phyloP scores from a whole-genome alignment of 2,797 vertebrate species.

The Pangasius larnaudii region DNA sequence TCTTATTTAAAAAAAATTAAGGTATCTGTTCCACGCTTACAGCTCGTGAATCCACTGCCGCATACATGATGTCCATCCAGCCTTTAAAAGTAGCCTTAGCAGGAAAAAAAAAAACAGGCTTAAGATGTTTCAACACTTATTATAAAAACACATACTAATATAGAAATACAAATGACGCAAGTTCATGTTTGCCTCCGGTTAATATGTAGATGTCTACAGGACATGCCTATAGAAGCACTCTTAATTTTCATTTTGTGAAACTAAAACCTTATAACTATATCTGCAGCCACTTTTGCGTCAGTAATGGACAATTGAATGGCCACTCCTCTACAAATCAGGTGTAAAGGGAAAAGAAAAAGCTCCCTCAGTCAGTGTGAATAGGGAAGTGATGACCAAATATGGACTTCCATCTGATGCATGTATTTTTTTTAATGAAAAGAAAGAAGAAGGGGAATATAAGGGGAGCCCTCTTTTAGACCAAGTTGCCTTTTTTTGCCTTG shows the following conservation, averaged over 20 bases:
- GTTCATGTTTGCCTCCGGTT: not conserved
- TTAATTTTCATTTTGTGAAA: not conserved
- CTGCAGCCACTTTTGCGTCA: not conserved
- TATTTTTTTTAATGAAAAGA: conserved; percentile 34
- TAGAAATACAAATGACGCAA: not conserved
- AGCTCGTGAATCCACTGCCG: conserved; percentile 92
- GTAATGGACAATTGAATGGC: not conserved
- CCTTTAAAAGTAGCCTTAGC: conserved; percentile 95
- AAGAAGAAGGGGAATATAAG: not conserved
- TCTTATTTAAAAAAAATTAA: not conserved
- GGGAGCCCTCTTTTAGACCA: conserved; percentile 54
- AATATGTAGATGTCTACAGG: not conserved
- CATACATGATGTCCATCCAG: conserved; percentile 99
- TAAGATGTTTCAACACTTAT: not conserved
- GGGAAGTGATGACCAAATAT: conserved; percentile 50
- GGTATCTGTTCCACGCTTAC: conserved; percentile 74
- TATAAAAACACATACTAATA: not conserved
- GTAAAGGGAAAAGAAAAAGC: conserved; percentile 5
- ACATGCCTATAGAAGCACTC: not conserved
- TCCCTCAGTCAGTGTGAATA: not conserved
- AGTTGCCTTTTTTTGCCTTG: conserved; percentile 51
- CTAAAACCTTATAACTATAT: not conserved
- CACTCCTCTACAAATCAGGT: not conserved
- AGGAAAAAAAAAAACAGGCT: conserved; percentile 7
- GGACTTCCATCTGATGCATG: conserved; percentile 52